A percentile compares a stretch with the other conserved stretches of the same genome.
phyloP scores from a whole-genome alignment of 1,140 invertebrate genomes.

The Cepaea nemoralis region DNA sequence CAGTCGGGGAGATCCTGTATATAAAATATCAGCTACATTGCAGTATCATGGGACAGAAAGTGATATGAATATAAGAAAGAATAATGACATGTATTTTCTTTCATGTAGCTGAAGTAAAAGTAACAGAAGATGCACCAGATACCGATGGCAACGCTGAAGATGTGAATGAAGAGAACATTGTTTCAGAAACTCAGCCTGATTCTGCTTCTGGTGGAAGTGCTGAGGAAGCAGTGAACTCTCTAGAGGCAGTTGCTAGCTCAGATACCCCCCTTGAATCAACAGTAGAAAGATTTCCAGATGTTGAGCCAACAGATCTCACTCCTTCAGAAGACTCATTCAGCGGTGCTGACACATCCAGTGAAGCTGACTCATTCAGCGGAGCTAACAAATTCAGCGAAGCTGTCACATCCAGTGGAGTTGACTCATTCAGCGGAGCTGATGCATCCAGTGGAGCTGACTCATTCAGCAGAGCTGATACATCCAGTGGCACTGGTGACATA shows the following conservation, averaged over 20 bases:
- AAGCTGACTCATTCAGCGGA: no score
- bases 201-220: neutral
- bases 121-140: neutral
- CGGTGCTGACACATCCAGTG: neutral
- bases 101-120: neutral
- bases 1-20: no score
- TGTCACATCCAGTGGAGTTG: no score
- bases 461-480: neutral
- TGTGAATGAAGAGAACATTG: neutral
- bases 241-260: neutral
- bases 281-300: neutral
- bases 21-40: no score
- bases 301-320: neutral
- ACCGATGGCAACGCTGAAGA: neutral
- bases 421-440: no score
- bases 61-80: no score
- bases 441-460: no score
- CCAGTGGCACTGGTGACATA: neutral
- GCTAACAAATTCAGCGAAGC: no score
- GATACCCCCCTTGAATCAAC: neutral
- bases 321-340: neutral
- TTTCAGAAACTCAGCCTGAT: neutral
- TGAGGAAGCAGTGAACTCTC: neutral
- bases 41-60: no score
- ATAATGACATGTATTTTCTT: neutral